Conservation (phyloP, 1,140 invertebrate genomes). For the Diachasmimorpha longicaudata region DNA sequence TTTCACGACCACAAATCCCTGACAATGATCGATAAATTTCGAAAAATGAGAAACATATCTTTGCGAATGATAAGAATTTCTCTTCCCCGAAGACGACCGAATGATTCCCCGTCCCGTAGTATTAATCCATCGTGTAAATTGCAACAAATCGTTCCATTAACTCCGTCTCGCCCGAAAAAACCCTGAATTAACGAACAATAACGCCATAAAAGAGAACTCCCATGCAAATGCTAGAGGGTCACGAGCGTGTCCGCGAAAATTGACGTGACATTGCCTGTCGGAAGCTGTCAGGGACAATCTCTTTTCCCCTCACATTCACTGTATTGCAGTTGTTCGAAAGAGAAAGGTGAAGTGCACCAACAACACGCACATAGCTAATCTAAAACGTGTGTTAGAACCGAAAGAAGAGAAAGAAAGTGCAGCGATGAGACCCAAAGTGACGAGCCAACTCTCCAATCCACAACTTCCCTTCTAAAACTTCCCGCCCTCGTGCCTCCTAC, state of each 20-base stretch:
- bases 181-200: background rate
- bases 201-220: background rate
- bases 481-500: background rate
- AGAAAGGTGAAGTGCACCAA: slow-evolving; percentile 56
- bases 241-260: slow-evolving; percentile 25
- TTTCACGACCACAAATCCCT: no score
- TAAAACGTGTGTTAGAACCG: slow-evolving; percentile 17
- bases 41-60: no score
- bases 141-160: no score
- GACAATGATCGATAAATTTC: no score
- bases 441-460: slow-evolving; percentile 23
- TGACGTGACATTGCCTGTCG: slow-evolving; percentile 34
- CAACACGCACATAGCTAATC: slow-evolving; percentile 26
- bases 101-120: background rate
- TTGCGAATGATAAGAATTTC: no score
- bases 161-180: background rate
- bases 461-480: slow-evolving; percentile 4
- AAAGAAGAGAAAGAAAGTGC: slow-evolving; percentile 50
- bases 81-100: no score
- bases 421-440: slow-evolving; percentile 39
- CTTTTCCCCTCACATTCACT: slow-evolving; percentile 14
- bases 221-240: slow-evolving; percentile 17
- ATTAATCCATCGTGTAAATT: no score
- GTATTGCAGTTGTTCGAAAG: slow-evolving; percentile 41
- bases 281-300: slow-evolving; percentile 38